Evolutionary conservation across 2,113 vertebrate genomes (phyloP).

Genomic region (Alaudala cheleensis): DNA sequence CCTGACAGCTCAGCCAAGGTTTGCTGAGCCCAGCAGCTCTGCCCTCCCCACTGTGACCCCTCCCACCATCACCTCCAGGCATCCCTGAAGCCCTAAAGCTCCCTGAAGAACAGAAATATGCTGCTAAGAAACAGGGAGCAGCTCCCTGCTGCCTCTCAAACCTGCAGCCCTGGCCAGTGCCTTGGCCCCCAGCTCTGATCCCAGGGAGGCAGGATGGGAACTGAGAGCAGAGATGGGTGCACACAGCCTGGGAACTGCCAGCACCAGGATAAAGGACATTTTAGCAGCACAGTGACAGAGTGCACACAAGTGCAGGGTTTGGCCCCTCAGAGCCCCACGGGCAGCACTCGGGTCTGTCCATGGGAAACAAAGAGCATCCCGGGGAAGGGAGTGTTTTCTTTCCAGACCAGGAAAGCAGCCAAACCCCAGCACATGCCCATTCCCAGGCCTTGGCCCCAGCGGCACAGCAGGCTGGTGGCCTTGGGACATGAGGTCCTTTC

Average conservation of each 20-base stretch:
- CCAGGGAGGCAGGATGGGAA: background rate
- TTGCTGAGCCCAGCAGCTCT: background rate
- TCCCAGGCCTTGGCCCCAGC: slow-evolving; percentile 48
- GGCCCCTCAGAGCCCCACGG: background rate
- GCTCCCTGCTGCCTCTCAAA: background rate
- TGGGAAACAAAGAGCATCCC: slow-evolving; percentile 44
- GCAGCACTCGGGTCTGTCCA: accelerated
- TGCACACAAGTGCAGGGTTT: background rate
- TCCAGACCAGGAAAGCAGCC: slow-evolving; percentile 57
- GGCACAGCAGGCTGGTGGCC: slow-evolving; percentile 17
- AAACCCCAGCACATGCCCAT: slow-evolving; percentile 44
- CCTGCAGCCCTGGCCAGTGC: background rate
- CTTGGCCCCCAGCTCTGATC: background rate
- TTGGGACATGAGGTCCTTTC: background rate
- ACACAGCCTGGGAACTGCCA: background rate
- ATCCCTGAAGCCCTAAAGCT: background rate
- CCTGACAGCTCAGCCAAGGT: accelerated
- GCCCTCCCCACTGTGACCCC: accelerated
- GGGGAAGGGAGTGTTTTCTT: slow-evolving; percentile 1
- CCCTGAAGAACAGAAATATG: background rate
- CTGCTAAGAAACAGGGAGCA: background rate
- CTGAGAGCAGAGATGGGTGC: background rate
- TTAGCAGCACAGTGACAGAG: background rate
- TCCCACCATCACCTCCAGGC: background rate
- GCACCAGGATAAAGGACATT: background rate